A percentile compares a stretch with the other conserved stretches of the same genome.
Conservation (phyloP, 2,113 vertebrate species). For the Syrrhaptes paradoxus region DNA sequence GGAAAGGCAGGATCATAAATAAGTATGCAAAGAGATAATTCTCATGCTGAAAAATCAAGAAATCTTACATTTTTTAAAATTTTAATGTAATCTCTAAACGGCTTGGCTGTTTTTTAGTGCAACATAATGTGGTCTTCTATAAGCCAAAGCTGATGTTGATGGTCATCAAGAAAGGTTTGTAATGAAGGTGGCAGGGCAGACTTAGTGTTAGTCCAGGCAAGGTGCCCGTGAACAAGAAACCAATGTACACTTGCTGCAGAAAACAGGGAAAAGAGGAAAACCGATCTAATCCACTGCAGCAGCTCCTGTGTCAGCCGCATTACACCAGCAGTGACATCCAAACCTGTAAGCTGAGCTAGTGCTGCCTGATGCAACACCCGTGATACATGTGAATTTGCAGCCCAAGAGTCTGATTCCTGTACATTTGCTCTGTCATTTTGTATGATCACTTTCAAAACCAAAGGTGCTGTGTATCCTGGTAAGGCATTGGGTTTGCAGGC, state of each 20-base stretch:
- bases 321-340: background rate
- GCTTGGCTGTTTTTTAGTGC: background rate
- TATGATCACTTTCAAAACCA: background rate
- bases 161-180: background rate
- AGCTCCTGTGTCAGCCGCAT: background rate
- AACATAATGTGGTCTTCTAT: background rate
- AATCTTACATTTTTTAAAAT: fast-evolving
- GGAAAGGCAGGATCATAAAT: background rate
- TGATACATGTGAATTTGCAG: fast-evolving
- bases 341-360: background rate
- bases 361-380: background rate
- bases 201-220: background rate
- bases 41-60: background rate
- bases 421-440: background rate
- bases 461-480: background rate
- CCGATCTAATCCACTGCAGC: background rate
- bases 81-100: fast-evolving
- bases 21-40: background rate
- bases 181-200: background rate
- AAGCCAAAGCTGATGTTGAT: background rate
- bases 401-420: background rate
- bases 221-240: background rate
- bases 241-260: fast-evolving
- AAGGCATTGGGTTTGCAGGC: background rate
- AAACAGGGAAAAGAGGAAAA: background rate